Conservation (phyloP, 2,797 vertebrate species). For the Melanotaenia boesemani region DNA sequence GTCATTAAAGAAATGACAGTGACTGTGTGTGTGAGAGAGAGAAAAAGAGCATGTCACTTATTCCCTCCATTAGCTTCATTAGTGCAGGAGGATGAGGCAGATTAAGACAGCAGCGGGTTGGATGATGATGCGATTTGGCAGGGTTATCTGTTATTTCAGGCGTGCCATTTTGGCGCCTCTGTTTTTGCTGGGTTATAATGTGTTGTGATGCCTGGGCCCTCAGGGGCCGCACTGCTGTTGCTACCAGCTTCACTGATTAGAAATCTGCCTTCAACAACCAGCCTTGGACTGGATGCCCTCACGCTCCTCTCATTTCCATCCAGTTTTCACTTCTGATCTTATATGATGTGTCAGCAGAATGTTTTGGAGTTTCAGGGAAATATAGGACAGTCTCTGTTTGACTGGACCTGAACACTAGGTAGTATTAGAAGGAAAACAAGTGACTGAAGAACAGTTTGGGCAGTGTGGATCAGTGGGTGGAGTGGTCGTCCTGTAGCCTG, state of each 20-base stretch:
- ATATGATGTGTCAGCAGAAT: constrained; percentile 35
- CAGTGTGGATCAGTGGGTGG: too few species aligned
- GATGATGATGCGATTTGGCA: constrained; percentile 78
- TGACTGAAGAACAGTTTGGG: too few species aligned
- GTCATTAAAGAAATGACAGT: constrained; percentile 57
- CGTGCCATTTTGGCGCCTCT: constrained; percentile 68
- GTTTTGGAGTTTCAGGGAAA: too few species aligned
- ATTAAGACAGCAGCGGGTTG: constrained; percentile 74
- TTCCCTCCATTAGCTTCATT: constrained; percentile 80
- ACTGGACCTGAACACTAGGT: constrained; percentile 6
- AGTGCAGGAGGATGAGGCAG: constrained; percentile 72
- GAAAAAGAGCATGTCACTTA: constrained; percentile 75
- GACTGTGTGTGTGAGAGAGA: constrained; percentile 50
- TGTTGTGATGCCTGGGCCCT: constrained; percentile 72
- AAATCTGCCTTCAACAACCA: constrained; percentile 72
- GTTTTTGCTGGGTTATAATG: constrained; percentile 71
- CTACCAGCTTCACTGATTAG: constrained; percentile 76
- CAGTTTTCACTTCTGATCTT: constrained; percentile 57
- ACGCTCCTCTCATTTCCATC: constrained; percentile 58
- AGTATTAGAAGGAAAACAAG: not conserved
- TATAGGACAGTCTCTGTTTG: too few species aligned
- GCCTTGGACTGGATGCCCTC: constrained; percentile 64
- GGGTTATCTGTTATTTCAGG: constrained; percentile 81
- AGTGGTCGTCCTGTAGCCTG: too few species aligned
- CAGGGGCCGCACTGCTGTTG: constrained; percentile 64